Evolutionary conservation across 2,888 invertebrate species (phyloP).

Genomic region (Alloplasta piceator): DNA sequence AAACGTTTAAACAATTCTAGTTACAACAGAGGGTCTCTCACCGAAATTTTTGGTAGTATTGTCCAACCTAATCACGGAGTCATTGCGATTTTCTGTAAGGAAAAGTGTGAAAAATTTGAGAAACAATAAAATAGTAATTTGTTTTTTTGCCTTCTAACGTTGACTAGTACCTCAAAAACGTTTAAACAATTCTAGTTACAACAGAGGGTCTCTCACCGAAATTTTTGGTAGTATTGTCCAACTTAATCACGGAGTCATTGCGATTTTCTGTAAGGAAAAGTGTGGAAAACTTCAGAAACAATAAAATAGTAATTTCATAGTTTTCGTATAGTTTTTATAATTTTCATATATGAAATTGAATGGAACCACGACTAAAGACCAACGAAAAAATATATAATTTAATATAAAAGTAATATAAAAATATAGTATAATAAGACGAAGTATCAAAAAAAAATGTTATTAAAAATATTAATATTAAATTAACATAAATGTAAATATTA

Average conservation of each 20-base stretch:
- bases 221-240: slow-evolving; percentile 1
- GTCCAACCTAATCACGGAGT: slow-evolving; percentile 56
- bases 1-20: too few species aligned
- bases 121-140: not conserved
- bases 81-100: slow-evolving; percentile 32
- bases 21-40: not conserved
- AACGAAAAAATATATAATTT: not conserved
- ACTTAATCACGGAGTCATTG: slow-evolving; percentile 63
- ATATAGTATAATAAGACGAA: too few species aligned
- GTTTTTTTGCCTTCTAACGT: too few species aligned
- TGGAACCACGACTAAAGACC: too few species aligned
- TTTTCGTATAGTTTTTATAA: too few species aligned
- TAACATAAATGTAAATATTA: not conserved
- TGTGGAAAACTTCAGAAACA: slow-evolving; percentile 22
- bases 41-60: slow-evolving; percentile 6
- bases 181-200: too few species aligned
- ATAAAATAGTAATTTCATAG: not conserved
- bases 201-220: not conserved
- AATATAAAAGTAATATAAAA: not conserved
- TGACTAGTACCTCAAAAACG: too few species aligned
- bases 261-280: slow-evolving; percentile 60
- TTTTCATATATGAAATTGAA: too few species aligned
- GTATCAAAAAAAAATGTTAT: too few species aligned
- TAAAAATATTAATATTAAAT: too few species aligned
- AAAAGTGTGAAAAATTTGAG: too few species aligned